Conservation (phyloP, 2,888 invertebrate genomes). For the Myathropa florea region DNA sequence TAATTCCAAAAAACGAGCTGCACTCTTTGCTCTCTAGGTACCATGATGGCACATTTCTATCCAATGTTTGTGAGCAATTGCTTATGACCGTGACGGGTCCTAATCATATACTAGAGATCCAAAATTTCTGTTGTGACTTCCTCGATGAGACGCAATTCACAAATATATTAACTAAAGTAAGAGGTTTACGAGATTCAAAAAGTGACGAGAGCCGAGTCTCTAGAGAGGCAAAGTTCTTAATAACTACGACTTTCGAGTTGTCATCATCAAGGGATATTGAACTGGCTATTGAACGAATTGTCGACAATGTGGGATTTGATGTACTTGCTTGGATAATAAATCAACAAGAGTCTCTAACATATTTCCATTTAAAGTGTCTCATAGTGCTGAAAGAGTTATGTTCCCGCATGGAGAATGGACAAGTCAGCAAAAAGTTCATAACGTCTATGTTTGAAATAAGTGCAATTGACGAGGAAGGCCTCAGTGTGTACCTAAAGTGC, state of each 20-base stretch:
- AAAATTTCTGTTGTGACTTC: constrained; percentile 50
- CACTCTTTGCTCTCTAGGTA: constrained; percentile 34
- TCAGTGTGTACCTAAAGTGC: constrained; percentile 38
- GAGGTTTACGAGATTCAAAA: not conserved
- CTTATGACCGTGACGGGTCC: constrained; percentile 55
- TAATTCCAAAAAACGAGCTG: constrained; percentile 48
- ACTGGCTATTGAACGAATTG: constrained; percentile 31
- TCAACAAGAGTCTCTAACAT: constrained; percentile 18
- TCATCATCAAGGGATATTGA: constrained; percentile 23
- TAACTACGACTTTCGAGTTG: constrained; percentile 40
- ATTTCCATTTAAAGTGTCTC: constrained; percentile 38
- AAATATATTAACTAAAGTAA: constrained; percentile 17
- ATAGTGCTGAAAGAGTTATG: constrained; percentile 42
- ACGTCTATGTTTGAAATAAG: constrained; percentile 47
- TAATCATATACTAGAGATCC: constrained; percentile 49
- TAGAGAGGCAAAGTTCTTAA: constrained; percentile 36
- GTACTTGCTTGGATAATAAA: constrained; percentile 55
- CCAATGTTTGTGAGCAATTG: constrained; percentile 44
- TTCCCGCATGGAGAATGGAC: constrained; percentile 21
- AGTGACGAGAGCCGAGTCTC: not conserved
- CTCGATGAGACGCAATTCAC: constrained; percentile 33
- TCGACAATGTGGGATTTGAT: constrained; percentile 34
- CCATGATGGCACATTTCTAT: constrained; percentile 22
- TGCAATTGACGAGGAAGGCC: constrained; percentile 38
- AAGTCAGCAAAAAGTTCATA: constrained; percentile 18